Evolutionary conservation across 2,113 vertebrate genomes (phyloP), one percentile per base, ranked within the genome.

Genomic region (Dasyprocta punctata): DNA sequence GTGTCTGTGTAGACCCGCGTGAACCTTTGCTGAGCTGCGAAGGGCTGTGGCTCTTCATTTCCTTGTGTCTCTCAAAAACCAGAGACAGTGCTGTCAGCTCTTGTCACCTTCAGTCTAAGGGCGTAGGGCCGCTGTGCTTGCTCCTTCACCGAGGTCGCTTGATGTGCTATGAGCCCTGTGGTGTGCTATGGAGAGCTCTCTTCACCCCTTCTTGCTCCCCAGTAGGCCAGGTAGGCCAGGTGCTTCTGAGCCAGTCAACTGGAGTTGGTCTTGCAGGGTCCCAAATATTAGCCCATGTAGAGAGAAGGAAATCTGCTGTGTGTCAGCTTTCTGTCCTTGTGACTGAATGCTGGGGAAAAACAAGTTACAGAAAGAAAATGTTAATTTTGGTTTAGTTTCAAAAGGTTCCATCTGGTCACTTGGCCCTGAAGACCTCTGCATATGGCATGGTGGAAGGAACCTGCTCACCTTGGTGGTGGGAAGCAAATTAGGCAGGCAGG

Each of bases 41-140:
- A 24, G 11, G 22, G 19, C 28, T 1, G 13, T 38, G 20, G 47
- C 44, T 82, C 11, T 36, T 81, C 7, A 1, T 47, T 47, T 86
- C 14, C 67, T 36, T 28, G 2, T 19, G 36, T 41, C 17, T 90
- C 56, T 87, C 44, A 63, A 1, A 38, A 86, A n/a, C 7, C 5
- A 30, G 4, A 28, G 22, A 3, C 4, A 0, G 3, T 41, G 14
- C 3, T 17, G 5, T 52, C 24, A 20, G 47, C 20, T 7, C 17
- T 58, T 60, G 1, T 1, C 19, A 4, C 28, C n/a, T n/a, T 30
- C 10, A 69, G n/a, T 63, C 56, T 30, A 2, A 3, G 36, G 36
- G 33, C 1, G 12, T 0, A 1, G 0, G 47, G 26, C 30, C 10
- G 1, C 13, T 2, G 36, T 33, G 8, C 54, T 12, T 44, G 60